Evolutionary conservation across 2,113 vertebrate genomes (phyloP).

Genomic region (Caloenas nicobarica): DNA sequence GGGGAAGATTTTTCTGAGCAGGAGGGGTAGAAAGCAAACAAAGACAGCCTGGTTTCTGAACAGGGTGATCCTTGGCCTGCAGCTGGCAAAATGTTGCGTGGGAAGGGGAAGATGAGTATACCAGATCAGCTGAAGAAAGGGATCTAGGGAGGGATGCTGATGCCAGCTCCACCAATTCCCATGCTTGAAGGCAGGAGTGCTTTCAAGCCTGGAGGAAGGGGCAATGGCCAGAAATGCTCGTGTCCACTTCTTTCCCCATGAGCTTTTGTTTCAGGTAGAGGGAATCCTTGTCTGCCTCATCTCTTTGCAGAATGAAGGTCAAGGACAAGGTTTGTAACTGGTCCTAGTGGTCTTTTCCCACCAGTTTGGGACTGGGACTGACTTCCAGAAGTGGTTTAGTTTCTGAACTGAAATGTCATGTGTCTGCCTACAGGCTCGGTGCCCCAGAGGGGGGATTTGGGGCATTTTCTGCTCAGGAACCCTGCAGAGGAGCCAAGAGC

Average conservation of each 20-base stretch:
- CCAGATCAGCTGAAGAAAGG: neutral
- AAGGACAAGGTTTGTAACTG: neutral
- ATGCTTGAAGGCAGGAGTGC: neutral
- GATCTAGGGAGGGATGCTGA: neutral
- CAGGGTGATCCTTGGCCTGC: fast-evolving
- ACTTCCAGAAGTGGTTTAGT: neutral
- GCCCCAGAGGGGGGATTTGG: neutral
- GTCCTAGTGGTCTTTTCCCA: neutral
- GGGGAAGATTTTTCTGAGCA: neutral
- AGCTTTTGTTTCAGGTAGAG: neutral
- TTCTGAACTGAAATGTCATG: neutral
- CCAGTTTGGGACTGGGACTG: neutral
- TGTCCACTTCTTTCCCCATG: neutral
- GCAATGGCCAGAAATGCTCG: neutral
- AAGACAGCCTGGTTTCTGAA: neutral
- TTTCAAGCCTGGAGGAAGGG: neutral
- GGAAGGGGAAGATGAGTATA: neutral
- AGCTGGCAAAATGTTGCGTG: neutral
- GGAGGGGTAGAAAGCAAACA: neutral
- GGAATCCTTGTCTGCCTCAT: neutral
- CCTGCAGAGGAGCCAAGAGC: neutral
- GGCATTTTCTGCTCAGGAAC: neutral
- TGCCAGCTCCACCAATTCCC: neutral
- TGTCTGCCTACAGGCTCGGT: neutral
- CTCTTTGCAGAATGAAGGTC: neutral